Evolutionary conservation across 2,113 vertebrate species (phyloP).

Genomic region (Nerophis lumbriciformis): DNA sequence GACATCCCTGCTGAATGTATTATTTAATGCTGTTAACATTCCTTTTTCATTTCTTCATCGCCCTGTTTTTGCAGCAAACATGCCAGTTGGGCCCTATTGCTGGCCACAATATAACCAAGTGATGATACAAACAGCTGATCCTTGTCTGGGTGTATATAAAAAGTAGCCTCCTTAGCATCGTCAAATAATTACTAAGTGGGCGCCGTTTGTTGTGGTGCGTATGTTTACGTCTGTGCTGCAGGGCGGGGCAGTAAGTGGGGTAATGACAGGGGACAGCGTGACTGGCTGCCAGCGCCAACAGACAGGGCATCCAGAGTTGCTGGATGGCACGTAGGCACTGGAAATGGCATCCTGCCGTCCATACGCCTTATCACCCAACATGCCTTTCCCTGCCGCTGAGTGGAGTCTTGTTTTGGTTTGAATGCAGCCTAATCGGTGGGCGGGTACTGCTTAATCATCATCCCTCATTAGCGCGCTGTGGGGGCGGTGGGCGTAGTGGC

Average conservation of each 20-base stretch:
- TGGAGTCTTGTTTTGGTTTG: slow-evolving; percentile 58
- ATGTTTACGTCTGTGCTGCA: slow-evolving; percentile 2
- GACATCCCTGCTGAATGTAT: too few relatives aligned
- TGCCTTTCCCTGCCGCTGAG: slow-evolving; percentile 30
- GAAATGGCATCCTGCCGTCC: slow-evolving; percentile 39
- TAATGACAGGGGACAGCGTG: slow-evolving; percentile 30
- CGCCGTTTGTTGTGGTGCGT: slow-evolving; percentile 19
- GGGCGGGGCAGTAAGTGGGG: slow-evolving; percentile 13
- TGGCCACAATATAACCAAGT: too few relatives aligned
- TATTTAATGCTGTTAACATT: too few relatives aligned
- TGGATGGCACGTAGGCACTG: slow-evolving; percentile 55
- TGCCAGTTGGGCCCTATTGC: too few relatives aligned
- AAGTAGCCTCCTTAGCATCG: slow-evolving; percentile 10
- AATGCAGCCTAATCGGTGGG: slow-evolving; percentile 43
- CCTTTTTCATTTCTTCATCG: too few relatives aligned
- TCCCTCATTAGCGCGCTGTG: slow-evolving; percentile 45
- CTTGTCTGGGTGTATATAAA: background rate
- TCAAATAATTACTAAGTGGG: slow-evolving; percentile 37
- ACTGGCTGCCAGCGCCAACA: slow-evolving; percentile 18
- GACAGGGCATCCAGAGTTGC: slow-evolving; percentile 43
- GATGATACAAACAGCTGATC: too few relatives aligned
- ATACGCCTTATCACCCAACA: slow-evolving; percentile 40
- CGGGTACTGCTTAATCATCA: slow-evolving; percentile 50
- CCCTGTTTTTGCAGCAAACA: too few relatives aligned
- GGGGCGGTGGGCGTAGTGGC: slow-evolving; percentile 12